These are phyloP conservation scores for Entelurus aequoreus DNA, from an alignment of 2,113 vertebrate genomes.

Conservation along the genomic window DNA sequence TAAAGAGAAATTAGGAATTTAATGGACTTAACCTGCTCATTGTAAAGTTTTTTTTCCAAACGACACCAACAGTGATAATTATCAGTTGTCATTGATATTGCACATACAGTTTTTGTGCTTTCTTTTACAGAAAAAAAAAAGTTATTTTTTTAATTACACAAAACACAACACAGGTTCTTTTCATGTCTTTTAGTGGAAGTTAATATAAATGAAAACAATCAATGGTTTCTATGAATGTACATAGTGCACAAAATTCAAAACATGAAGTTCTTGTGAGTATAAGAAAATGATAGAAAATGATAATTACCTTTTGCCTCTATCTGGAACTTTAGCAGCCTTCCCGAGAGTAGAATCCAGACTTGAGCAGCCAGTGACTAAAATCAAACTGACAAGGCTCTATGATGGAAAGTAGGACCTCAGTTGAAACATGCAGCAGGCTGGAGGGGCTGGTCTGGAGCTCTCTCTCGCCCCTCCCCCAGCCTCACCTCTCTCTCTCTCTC, in stretches of 20 bases:
- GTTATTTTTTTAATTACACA: neutral
- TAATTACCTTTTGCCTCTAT: constrained; percentile 43
- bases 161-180: neutral
- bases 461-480: neutral
- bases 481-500: constrained; percentile 3
- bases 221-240: neutral
- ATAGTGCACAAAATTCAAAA: neutral
- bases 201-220: neutral
- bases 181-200: neutral
- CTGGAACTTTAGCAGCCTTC: constrained; percentile 25
- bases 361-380: constrained; percentile 18
- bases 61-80: neutral
- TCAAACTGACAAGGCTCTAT: constrained; percentile 40
- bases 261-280: too few relatives aligned
- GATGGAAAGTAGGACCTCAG: constrained; percentile 33
- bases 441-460: constrained; percentile 43
- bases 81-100: neutral
- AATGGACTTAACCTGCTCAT: neutral
- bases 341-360: constrained; percentile 48
- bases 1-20: neutral
- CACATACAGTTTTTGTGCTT: neutral
- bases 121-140: neutral
- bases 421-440: constrained; percentile 46
- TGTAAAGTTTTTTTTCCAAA: neutral
- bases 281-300: neutral